Base-by-base conservation (phyloP, 1,140 invertebrate genomes). In the Drosophila persimilis region DNA sequence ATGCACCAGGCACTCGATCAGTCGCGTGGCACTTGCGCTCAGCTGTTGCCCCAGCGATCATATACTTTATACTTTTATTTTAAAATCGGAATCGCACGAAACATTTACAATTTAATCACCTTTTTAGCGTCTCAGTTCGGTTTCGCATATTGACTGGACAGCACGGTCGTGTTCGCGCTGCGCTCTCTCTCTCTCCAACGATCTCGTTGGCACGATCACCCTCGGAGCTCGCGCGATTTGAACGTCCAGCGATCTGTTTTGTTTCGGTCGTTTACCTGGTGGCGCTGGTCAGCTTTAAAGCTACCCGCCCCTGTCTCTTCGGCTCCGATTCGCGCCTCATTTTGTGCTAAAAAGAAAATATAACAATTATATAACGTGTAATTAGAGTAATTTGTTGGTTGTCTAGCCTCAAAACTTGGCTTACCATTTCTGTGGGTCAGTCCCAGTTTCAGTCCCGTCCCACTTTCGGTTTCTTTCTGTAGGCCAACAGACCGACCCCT, bases 281-380 rank as follows among this genome's bases (percentile, higher is more conserved):
- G n/a, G 31, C 31, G 65, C 52, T 70, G 66, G 66, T 70, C 66
- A 70, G 66, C 69, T 58, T 54, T 63, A 31, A 52, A 51, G 47
- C 50, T 50, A 56, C 26, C 20, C 24, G 26, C 9, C 22, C 29
- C 20, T 26, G 26, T 47, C 46, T 52, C 53, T 39, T 47, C 20
- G 20, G n/a, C 35, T 39, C 11, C 35, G 20, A 44, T 65, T 73
- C 53, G 55, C 60, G 61, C 58, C 20, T 73, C 35, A 29, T 52
- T 17, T 56, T 51, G 73, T 75, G 63, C 73, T 75, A 67, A 75
- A 56, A 56, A 57, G 71, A 53, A 58, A 56, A 64, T 50, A 47
- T 58, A 74, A 55, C 53, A 64, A 66, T 86, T 85, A 86, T 86
- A 85, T 85, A 85, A 85, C 66, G 62, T 77, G 81, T 88, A 88